Conservation (phyloP, 1,140 invertebrate genomes). For the Diplogasteroides magnus region DNA sequence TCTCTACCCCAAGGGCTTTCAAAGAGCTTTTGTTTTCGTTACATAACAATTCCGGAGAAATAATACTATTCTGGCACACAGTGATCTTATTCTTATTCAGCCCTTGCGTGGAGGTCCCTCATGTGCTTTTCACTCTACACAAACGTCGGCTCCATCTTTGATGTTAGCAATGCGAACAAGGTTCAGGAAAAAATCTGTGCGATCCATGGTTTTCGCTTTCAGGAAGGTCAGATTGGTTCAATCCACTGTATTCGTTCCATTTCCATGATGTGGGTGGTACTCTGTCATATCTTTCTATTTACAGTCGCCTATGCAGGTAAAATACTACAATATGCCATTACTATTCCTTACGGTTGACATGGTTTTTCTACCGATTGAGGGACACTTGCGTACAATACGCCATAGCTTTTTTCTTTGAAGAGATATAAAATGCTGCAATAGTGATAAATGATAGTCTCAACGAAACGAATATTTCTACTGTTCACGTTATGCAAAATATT, state of each 20-base stretch:
- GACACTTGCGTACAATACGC: too few species aligned
- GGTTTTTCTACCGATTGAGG: too few species aligned
- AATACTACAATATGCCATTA: too few species aligned
- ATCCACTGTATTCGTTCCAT: constrained; percentile 37
- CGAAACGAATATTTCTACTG: too few species aligned
- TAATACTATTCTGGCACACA: neutral
- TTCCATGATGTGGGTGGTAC: constrained; percentile 38
- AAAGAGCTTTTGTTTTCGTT: too few species aligned
- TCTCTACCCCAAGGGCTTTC: neutral
- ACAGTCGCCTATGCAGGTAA: too few species aligned
- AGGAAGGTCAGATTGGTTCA: constrained; percentile 29
- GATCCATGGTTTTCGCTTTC: neutral
- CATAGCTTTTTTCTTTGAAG: too few species aligned
- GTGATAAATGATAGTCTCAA: too few species aligned
- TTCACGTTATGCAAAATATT: too few species aligned
- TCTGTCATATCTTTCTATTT: constrained; percentile 18
- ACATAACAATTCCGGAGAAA: neutral
- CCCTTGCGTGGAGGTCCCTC: constrained; percentile 11
- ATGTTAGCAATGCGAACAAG: constrained; percentile 21
- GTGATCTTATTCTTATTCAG: constrained; percentile 20
- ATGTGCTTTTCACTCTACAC: constrained; percentile 28
- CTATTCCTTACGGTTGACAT: too few species aligned
- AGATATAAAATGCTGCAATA: too few species aligned
- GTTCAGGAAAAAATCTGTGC: neutral
- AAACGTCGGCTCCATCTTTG: constrained; percentile 25